Percentiles rank a stretch among this genome's conserved stretches.
phyloP scores from a whole-genome alignment of 1,140 invertebrate species.

The Apis mellifera region Amel_HAv3.1 CM009944.2:4123501-4124000 shows the following conservation, averaged over 20 bases:
- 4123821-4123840: no score
- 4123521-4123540: neutral
- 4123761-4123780: neutral
- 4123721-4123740: neutral
- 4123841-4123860: no score
- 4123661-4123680: constrained; percentile 2
- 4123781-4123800: neutral
- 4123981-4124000: no score
- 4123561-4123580: neutral
- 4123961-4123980: no score
- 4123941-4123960: no score
- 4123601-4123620: neutral
- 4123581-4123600: neutral
- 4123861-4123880: no score
- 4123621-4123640: constrained; percentile 3
- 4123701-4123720: neutral
- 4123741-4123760: constrained; percentile 17
- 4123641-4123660: neutral
- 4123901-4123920: no score
- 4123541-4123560: neutral
- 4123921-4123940: no score
- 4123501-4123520: neutral
- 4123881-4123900: no score
- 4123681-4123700: constrained; percentile 13
- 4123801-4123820: no score